Base-by-base conservation (phyloP, 2,113 vertebrate species). In the Cyprinodon brontotheroides region DNA sequence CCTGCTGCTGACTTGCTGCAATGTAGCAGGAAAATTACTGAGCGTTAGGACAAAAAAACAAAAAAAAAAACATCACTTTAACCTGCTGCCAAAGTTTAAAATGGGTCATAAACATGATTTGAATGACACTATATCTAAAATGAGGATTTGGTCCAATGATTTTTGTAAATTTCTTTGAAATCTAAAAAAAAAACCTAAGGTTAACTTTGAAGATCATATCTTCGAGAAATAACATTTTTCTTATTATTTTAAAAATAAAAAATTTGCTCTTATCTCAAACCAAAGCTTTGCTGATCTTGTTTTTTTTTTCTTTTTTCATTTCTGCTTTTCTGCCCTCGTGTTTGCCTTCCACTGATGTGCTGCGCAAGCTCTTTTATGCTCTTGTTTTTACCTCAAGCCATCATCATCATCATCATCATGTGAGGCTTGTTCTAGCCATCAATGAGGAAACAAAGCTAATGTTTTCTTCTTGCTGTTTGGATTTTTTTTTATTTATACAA, bases 301-400 rank as follows among this genome's bases (percentile, higher is more conserved):
- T 43, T 29, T 20, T 74, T 48, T 78, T 86, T 88, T 87, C 82
- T 72, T 47, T 88, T 90, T 82, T 87, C 82, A 78, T 88, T 91
- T 91, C 89, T 86, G 74, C 81, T 89, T 91, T 88, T 72, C 12
- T 11, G 3, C 4, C 5, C 11, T 14, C 3, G 6, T 62, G 4
- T 47, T 74, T 64, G 64, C n/a, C 13, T 8, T 64, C 17, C 4
- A 7, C 45, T 5, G 70, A 66, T 77, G 61, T 81, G 86, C 87
- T 85, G 85, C 76, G 74, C 70, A 45, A 62, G 80, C 88, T 74
- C 29, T 41, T 65, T 67, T 66, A 1, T 74, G 72, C 68, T 69
- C 64, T n/a, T 8, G 48, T 86, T 62, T 75, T 77, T 50, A 86
- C 81, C 82, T 80, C 77, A 85, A 59, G 87, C 80, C 67, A 62